Evolutionary conservation across 2,113 vertebrate genomes (phyloP), one percentile per base, ranked within the genome.

Genomic region (Chrysochloris asiatica): DNA sequence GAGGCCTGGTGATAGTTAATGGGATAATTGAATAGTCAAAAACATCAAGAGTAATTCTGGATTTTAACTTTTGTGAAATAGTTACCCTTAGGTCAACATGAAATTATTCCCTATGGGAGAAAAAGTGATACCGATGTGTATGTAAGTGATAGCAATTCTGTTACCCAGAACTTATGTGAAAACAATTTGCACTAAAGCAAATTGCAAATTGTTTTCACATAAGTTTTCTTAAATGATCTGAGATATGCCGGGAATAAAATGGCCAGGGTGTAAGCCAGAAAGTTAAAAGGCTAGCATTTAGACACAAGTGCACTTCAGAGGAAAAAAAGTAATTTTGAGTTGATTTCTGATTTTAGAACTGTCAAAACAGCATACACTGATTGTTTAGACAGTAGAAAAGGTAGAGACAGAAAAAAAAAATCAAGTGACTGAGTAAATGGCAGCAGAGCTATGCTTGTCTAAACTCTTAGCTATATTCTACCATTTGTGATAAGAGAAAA

Each of bases 81-180:
- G 82, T 95, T 96, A 90, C 92, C 96, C 94, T 52, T 65, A 95
- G 96, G 97, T 97, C 97, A 97, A 95, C 73, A 78, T 92, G 85
- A 94, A 97, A 96, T 95, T 91, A 96, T 96, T 96, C 86, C 94
- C 93, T 96, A 90, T 83, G 94, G 78, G 63, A 36, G 88, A 36
- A 36, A 36, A 67, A 67, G 16, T 36, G 7, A 36, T 19, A 36
- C 45, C 93, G 85, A 78, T 83, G 97, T 97, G 96, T 93, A 81
- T 96, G 89, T 92, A 77, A 95, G 56, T 88, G 89, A 43, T 83
- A 88, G 38, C 54, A 83, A 72, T 90, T 91, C 95, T 93, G 96
- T 96, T 91, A 96, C 92, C 96, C 48, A 36, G 52, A 88, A 95
- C 93, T 94, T n/a, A n/a, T n/a, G n/a, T n/a, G n/a, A n/a, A n/a